phyloP scores from a whole-genome alignment of 1,140 invertebrate genomes.

The Diploscapter pachys region DNA sequence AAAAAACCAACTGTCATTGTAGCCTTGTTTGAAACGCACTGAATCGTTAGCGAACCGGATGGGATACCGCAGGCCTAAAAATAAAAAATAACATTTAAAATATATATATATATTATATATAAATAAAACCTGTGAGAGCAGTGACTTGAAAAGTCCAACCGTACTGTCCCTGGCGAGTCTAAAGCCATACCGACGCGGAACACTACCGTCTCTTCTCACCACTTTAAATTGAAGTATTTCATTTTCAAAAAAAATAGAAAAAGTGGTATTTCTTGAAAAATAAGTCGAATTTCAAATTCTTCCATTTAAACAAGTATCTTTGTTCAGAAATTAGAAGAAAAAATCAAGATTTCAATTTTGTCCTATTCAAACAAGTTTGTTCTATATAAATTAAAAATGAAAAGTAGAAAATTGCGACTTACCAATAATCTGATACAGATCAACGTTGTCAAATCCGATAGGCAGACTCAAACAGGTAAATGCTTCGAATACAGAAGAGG shows the following conservation, averaged over 20 bases:
- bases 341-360: too few species aligned
- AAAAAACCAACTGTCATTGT: constrained; percentile 13
- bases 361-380: not conserved
- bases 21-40: constrained; percentile 19
- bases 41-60: constrained; percentile 8
- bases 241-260: constrained; percentile 45
- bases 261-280: not conserved
- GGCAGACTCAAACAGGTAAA: constrained; percentile 84
- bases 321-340: too few species aligned
- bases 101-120: too few species aligned
- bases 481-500: constrained; percentile 75
- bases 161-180: constrained; percentile 72
- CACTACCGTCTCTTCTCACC: constrained; percentile 73
- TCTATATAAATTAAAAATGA: not conserved
- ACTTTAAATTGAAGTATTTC: constrained; percentile 62
- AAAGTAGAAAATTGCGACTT: constrained; percentile 43
- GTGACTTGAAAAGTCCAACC: constrained; percentile 59
- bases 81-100: too few species aligned
- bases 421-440: constrained; percentile 73
- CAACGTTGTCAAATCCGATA: constrained; percentile 71
- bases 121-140: not conserved
- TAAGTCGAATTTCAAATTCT: not conserved
- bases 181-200: constrained; percentile 77
- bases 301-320: too few species aligned
- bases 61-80: constrained; percentile 7